Evolutionary conservation across 2,888 invertebrate species (phyloP).

Genomic region (Pedicia rivosa): DNA sequence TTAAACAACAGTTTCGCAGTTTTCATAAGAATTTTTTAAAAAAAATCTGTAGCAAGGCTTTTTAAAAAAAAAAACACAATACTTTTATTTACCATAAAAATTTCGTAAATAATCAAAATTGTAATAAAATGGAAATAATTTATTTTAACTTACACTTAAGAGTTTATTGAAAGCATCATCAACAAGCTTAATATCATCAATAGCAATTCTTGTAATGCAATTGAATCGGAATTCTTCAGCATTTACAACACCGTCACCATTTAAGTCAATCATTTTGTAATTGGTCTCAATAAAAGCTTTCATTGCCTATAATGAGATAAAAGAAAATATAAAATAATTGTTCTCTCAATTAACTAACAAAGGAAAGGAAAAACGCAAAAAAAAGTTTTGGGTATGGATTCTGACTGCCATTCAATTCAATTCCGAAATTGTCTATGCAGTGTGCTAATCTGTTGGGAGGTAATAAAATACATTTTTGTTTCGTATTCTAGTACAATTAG

Average conservation of each 20-base stretch:
- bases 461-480: too few species aligned
- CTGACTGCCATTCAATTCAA: too few species aligned
- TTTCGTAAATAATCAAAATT: background rate
- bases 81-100: background rate
- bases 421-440: too few species aligned
- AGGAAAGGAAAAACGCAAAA: too few species aligned
- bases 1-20: too few species aligned
- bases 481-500: too few species aligned
- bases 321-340: slow-evolving; percentile 1
- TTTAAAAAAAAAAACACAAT: too few species aligned
- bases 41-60: too few species aligned
- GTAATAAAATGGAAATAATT: background rate
- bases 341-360: too few species aligned
- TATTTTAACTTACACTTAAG: slow-evolving; percentile 48
- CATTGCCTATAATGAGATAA: slow-evolving; percentile 39
- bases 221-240: slow-evolving; percentile 70
- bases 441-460: too few species aligned
- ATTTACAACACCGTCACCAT: slow-evolving; percentile 62
- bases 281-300: slow-evolving; percentile 73
- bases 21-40: too few species aligned
- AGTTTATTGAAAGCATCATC: slow-evolving; percentile 64
- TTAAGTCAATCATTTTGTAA: slow-evolving; percentile 66
- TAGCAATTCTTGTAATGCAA: slow-evolving; percentile 63
- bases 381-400: too few species aligned
- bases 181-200: slow-evolving; percentile 56